Evolutionary conservation across 2,113 vertebrate species (phyloP).

Genomic region (Pithys albifrons): DNA sequence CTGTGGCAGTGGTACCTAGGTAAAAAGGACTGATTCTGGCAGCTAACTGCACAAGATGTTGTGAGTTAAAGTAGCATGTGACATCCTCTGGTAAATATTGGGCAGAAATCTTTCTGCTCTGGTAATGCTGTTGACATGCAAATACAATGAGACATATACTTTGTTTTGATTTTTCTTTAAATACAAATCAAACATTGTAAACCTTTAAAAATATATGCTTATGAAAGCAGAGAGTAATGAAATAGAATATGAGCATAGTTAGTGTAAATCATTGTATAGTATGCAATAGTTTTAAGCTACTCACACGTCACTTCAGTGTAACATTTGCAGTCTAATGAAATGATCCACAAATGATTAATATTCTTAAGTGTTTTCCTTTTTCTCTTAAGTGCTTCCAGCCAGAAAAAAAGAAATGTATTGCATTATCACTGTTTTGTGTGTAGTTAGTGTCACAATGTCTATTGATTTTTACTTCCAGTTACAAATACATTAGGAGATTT

Average conservation of each 20-base stretch:
- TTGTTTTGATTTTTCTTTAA: slow-evolving; percentile 58
- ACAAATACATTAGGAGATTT: slow-evolving; percentile 28
- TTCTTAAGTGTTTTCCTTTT: slow-evolving; percentile 63
- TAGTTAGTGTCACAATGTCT: slow-evolving; percentile 37
- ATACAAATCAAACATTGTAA: slow-evolving; percentile 45
- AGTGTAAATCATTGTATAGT: slow-evolving; percentile 44
- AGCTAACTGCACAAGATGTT: slow-evolving; percentile 26
- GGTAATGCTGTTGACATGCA: slow-evolving; percentile 16
- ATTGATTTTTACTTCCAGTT: slow-evolving; percentile 65
- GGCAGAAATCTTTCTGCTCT: slow-evolving; percentile 53
- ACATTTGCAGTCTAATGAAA: slow-evolving; percentile 56
- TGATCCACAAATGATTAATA: slow-evolving; percentile 66
- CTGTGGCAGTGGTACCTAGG: slow-evolving; percentile 17
- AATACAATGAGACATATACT: slow-evolving; percentile 51
- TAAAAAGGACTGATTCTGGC: slow-evolving; percentile 46
- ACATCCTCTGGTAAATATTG: slow-evolving; percentile 43
- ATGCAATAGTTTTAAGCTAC: slow-evolving; percentile 49
- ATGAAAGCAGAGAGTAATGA: slow-evolving; percentile 41
- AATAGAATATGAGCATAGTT: slow-evolving; percentile 40
- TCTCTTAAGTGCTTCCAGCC: slow-evolving; percentile 59
- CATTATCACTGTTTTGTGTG: slow-evolving; percentile 49
- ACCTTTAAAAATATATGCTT: slow-evolving; percentile 39
- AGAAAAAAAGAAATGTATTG: slow-evolving; percentile 30
- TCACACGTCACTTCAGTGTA: slow-evolving; percentile 25
- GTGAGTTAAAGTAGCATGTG: slow-evolving; percentile 35